Base-by-base conservation (phyloP, 2,113 vertebrate genomes). In the Cygnus buccinator region DNA sequence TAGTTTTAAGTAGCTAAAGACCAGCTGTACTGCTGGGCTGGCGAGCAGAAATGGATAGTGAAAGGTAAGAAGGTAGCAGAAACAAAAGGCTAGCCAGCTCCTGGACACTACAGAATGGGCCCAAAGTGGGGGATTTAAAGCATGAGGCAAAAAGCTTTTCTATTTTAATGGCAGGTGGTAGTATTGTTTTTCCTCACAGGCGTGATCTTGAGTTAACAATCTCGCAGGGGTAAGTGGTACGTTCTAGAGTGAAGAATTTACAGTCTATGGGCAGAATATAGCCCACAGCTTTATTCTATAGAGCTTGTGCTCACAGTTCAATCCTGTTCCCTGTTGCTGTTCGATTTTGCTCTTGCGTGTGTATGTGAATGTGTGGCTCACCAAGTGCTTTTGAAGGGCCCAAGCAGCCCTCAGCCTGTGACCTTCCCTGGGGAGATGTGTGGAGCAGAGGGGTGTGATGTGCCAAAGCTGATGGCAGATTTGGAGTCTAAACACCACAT, bases 141-240 rank as follows among this genome's bases (percentile, higher is more conserved):
- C 12, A 33, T 29, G 44, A 67, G 13, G 3, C 1, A 0, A 35
- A 63, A 75, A 25, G 18, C 39, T 44, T 76, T 84, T 11, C 19
- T 59, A 0, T 67, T 83, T 71, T 46, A 76, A 15, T 54, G 46
- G 3, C 31, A 22, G 33, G 7, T 17, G 9, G 22, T 11, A 44
- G 33, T 57, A 29, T 37, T 19, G 7, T 67, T 71, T 84, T 57
- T 50, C 25, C 15, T 66, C 0, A 0, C 26, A 14, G 11, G 8
- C 33, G 15, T 52, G 22, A 48, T 43, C 57, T 39, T 72, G 31
- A 79, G 39, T 10, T 66, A 5, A 14, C 54, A 28, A 31, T 58
- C 57, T 55, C 18, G 8, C 43, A 13, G n/a, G 43, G 18, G 3
- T 41, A 26, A 61, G n/a, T 39, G 16, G 11, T 62, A 29, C 21